Percentiles rank a stretch among this genome's conserved stretches.
phyloP scores from a whole-genome alignment of 2,797 vertebrate species.

The Aphelocoma californica region DNA sequence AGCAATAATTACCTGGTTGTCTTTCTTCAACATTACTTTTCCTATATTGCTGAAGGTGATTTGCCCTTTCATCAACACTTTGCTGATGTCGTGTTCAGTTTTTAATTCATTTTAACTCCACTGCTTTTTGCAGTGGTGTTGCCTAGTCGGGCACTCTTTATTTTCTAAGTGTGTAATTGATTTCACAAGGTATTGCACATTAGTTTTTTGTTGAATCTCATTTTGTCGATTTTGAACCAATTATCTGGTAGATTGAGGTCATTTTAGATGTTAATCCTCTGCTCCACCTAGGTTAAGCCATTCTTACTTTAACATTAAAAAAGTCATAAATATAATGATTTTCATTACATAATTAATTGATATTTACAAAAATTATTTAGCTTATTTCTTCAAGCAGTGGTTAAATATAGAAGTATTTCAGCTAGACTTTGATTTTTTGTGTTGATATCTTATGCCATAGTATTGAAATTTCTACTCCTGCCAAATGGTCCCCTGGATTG shows the following conservation, averaged over 20 bases:
- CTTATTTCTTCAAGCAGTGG: neutral
- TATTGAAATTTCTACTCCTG: neutral
- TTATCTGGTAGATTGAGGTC: neutral
- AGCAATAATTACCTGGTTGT: slow-evolving; percentile 21
- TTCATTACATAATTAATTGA: neutral
- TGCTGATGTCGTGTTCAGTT: neutral
- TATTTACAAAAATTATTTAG: neutral
- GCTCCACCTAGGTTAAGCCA: neutral
- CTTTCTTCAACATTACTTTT: neutral
- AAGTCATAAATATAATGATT: neutral
- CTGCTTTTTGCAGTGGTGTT: neutral
- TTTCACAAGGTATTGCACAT: neutral
- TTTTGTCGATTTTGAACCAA: neutral
- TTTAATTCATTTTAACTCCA: neutral
- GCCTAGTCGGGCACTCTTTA: neutral
- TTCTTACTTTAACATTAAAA: neutral
- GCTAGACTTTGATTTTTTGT: neutral
- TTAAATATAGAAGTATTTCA: neutral
- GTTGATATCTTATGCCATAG: neutral
- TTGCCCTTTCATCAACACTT: neutral
- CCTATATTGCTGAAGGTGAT: neutral
- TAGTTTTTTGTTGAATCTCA: neutral
- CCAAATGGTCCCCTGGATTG: neutral
- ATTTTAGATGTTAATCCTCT: neutral
- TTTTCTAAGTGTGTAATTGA: neutral